A percentile compares a stretch with the other conserved stretches of the same genome.
Evolutionary conservation across 2,797 vertebrate genomes (phyloP).

Genomic region (Furcifer pardalis): DNA sequence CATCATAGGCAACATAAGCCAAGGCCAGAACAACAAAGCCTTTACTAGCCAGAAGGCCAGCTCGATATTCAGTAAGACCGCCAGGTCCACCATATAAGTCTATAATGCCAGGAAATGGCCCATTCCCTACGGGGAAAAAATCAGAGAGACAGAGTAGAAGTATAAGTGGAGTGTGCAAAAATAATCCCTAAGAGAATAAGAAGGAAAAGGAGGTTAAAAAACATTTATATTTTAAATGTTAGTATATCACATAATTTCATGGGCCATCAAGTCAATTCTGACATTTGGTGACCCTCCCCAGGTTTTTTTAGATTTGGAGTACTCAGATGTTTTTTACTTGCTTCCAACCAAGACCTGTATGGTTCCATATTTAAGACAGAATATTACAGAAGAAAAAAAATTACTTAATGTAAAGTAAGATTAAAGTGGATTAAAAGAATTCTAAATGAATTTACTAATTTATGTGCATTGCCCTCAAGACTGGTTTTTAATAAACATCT

Average conservation of each 20-base stretch:
- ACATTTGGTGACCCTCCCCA: too few relatives aligned
- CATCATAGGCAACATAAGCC: slow-evolving; percentile 66
- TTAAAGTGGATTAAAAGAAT: background rate
- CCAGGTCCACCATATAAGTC: slow-evolving; percentile 71
- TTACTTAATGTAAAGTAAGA: too few relatives aligned
- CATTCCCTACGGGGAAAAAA: slow-evolving; percentile 22
- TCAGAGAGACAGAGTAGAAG: accelerated
- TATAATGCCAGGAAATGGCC: slow-evolving; percentile 62
- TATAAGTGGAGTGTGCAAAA: background rate
- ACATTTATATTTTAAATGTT: background rate
- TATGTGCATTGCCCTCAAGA: background rate
- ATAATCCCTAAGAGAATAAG: background rate
- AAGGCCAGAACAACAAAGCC: slow-evolving; percentile 67
- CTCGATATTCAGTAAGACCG: slow-evolving; percentile 68
- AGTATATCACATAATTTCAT: too few relatives aligned
- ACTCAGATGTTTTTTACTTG: too few relatives aligned
- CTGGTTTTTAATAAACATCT: background rate
- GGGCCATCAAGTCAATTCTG: too few relatives aligned
- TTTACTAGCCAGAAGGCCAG: slow-evolving; percentile 65
- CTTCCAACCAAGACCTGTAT: too few relatives aligned
- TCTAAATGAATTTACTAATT: background rate
- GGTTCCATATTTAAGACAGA: too few relatives aligned
- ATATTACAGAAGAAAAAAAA: too few relatives aligned
- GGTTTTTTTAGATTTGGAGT: too few relatives aligned
- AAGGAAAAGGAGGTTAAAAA: background rate